Evolutionary conservation across 2,888 invertebrate species (phyloP).

Genomic region (Nipponacmea schrenckii): DNA sequence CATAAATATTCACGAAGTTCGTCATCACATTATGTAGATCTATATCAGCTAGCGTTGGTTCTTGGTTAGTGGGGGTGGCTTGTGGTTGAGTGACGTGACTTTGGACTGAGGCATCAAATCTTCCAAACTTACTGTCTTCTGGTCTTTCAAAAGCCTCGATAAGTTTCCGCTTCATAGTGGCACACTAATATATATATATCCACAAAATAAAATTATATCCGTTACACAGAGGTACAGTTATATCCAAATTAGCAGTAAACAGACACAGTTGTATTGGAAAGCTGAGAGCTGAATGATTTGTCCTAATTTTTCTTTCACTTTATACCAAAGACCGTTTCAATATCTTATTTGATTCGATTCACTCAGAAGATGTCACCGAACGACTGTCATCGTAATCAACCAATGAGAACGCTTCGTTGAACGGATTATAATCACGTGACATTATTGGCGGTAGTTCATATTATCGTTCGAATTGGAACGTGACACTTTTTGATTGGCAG

Average conservation of each 20-base stretch:
- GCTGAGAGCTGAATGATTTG: not conserved
- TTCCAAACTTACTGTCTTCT: not conserved
- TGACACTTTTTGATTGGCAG: too few relatives aligned
- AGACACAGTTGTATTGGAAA: not conserved
- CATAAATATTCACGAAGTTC: slow-evolving; percentile 46
- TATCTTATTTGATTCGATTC: not conserved
- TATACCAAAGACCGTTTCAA: not conserved
- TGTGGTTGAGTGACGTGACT: not conserved
- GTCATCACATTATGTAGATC: slow-evolving; percentile 45
- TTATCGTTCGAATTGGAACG: too few relatives aligned
- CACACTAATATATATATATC: too few relatives aligned
- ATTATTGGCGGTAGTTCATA: too few relatives aligned
- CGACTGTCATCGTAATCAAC: not conserved
- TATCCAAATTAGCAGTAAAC: not conserved
- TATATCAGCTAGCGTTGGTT: slow-evolving; percentile 25
- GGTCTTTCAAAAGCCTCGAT: not conserved
- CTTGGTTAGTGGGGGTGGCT: not conserved
- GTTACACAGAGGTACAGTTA: too few relatives aligned
- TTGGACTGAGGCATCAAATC: not conserved
- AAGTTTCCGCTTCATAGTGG: not conserved
- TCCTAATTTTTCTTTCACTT: not conserved
- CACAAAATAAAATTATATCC: too few relatives aligned
- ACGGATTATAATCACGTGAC: too few relatives aligned
- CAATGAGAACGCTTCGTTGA: not conserved
- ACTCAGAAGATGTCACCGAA: not conserved